phyloP scores from a whole-genome alignment of 2,113 vertebrate genomes.

The Halichoeres trimaculatus region DNA sequence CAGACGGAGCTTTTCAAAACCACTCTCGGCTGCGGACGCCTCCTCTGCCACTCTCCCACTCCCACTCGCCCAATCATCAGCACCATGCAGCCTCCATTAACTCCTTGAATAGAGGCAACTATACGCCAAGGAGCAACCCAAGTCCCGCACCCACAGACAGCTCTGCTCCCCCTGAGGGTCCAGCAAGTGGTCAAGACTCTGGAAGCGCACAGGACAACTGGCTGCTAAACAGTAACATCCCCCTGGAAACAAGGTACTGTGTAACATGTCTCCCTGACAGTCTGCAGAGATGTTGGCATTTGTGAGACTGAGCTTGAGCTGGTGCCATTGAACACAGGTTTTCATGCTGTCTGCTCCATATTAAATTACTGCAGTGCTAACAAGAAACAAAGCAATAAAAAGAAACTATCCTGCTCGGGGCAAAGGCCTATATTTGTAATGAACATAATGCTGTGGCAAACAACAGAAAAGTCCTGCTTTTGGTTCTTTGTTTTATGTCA shows the following conservation, averaged over 20 bases:
- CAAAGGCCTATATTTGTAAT: constrained; percentile 62
- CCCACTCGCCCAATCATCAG: constrained; percentile 91
- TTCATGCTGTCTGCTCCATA: constrained; percentile 47
- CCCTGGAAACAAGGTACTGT: constrained; percentile 95
- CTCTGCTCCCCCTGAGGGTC: constrained; percentile 91
- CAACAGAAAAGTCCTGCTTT: constrained; percentile 78
- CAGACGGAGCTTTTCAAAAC: constrained; percentile 91
- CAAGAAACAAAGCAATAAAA: constrained; percentile 53
- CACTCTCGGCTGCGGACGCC: constrained; percentile 93
- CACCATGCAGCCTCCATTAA: constrained; percentile 94
- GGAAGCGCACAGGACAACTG: constrained; percentile 95
- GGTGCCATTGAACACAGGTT: constrained; percentile 46
- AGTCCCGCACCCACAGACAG: constrained; percentile 95
- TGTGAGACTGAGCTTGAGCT: constrained; percentile 35
- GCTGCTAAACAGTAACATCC: constrained; percentile 99
- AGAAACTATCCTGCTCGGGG: constrained; percentile 51
- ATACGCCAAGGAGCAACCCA: constrained; percentile 94
- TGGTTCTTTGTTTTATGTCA: constrained; percentile 40
- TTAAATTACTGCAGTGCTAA: constrained; percentile 52
- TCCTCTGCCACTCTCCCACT: constrained; percentile 91
- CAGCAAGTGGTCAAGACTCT: constrained; percentile 86
- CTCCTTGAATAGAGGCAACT: constrained; percentile 94
- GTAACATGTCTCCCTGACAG: constrained; percentile 2
- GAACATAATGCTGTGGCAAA: constrained; percentile 71
- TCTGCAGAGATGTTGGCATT: constrained; percentile 21